Base-by-base conservation (phyloP, 1,140 invertebrate species). In the Nasonia longicornis region DNA sequence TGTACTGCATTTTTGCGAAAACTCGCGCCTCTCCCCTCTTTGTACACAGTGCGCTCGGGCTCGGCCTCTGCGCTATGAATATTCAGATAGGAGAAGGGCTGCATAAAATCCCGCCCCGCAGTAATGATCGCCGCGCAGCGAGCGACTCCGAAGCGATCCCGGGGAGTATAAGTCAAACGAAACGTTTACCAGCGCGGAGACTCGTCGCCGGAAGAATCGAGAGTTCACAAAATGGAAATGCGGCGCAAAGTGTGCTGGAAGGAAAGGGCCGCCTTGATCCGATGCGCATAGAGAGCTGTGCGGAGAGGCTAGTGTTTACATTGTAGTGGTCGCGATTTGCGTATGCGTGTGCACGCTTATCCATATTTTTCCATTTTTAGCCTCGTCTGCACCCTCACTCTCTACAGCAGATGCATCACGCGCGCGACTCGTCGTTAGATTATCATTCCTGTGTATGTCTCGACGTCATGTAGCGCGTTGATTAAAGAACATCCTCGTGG, bases 241-340 rank as follows among this genome's bases (percentile, higher is more conserved):
- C 74, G 79, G 81, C 78, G 81, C 78, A 72, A 22, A 74, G 20
- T 20, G 64, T n/a, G 26, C 38, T 42, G 22, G 63, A 79, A 38
- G n/a, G 67, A 76, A 38, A 67, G 35, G 52, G 38, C 31, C 31
- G 38, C 31, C 31, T 35, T 35, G 31, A 35, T 35, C 31, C 31
- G 31, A 3, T 3, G 31, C 0, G 31, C 4, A 35, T 35, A 35
- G 31, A 35, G 31, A 35, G 31, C 31, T 35, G 31, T 3, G 31
- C 26, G 26, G 26, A 26, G 26, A 35, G 14, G 4, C 48, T 14
- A 20, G 48, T 66, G 22, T 66, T 66, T 66, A 66, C 63, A 66
- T 66, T 26, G 63, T 66, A 26, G n/a, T 0, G 38, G 48, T 10
- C 12, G 16, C 48, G 48, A 52, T 52, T 52, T 52, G 12, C 48